phyloP scores from a whole-genome alignment of 2,113 vertebrate species.

The Catharus bicknelli region DNA sequence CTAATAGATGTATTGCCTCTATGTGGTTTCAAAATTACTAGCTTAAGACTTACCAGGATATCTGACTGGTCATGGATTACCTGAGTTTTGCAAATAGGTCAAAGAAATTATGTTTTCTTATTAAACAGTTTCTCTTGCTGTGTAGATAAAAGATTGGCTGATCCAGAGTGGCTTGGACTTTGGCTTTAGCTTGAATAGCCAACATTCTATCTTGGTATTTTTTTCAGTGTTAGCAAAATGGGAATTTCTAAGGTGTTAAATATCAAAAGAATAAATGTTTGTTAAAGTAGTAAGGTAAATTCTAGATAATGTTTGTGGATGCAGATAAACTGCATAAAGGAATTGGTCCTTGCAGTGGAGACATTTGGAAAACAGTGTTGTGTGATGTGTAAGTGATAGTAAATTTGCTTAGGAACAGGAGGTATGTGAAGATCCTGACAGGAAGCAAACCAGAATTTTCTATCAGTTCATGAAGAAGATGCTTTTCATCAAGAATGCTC shows the following conservation, averaged over 20 bases:
- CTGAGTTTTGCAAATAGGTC: neutral
- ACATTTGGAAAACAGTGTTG: neutral
- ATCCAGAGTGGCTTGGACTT: neutral
- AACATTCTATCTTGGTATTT: neutral
- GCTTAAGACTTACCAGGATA: neutral
- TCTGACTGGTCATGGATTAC: neutral
- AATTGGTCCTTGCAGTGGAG: neutral
- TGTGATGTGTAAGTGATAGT: neutral
- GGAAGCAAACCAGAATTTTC: neutral
- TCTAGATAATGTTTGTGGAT: neutral
- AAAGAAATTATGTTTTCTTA: neutral
- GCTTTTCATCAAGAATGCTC: neutral
- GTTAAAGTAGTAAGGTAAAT: neutral
- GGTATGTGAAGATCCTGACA: neutral
- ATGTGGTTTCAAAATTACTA: fast-evolving
- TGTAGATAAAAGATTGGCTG: neutral
- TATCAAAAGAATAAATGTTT: neutral
- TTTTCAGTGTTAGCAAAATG: neutral
- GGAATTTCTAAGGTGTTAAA: neutral
- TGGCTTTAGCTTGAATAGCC: neutral
- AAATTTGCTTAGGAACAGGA: neutral
- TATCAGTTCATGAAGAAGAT: neutral
- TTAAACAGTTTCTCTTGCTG: neutral
- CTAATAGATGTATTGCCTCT: neutral
- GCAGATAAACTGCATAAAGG: neutral